Evolutionary conservation across 64 coral and sea anemone genomes (phyloP), one percentile per base, ranked within the genome.

Genomic region (Trachythela sp.): DNA sequence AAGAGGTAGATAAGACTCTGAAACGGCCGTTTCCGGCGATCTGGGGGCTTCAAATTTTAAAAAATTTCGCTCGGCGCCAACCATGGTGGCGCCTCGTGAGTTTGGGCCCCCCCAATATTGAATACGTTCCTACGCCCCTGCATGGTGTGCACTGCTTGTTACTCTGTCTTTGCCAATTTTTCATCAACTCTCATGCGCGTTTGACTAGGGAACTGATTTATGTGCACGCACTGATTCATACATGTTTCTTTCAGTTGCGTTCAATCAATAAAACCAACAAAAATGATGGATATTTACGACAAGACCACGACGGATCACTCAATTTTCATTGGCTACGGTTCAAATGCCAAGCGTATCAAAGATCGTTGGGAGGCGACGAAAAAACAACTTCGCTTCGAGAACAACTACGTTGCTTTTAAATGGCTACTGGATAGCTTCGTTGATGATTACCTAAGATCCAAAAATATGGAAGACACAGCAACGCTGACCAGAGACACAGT

Each of bases 401-500:
- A 80, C 37, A 80, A 80, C 30, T 80, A 80, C 33, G 34, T 80
- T 80, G 75, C 75, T 36, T 80, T 80, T 0, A 80, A 80, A 80
- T 80, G 75, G 75, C 37, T 80, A 10, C 75, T 80, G 13, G 75
- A 80, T 39, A 80, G 75, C 37, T 80, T 80, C 33, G 75, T 80
- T 8, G 75, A 80, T 80, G 75, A 80, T 37, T 80, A 80, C 34
- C 20, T 80, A 6, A 10, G 75, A 37, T 34, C 75, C 15, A 80
- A 80, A 80, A 35, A 80, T 15, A 80, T 80, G 75, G 37, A 80
- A 6, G 75, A 80, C 20, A 80, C 75, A 36, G 75, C 37, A 8
- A 39, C 75, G 26, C 8, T 80, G 34, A 80, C 75, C 0, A 80
- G 33, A 37, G 75, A 80, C 0, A 15, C 30, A 34, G 9, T 39